Evolutionary conservation across 2,797 vertebrate species (phyloP).

Genomic region (Oryzias dopingdopingensis): DNA sequence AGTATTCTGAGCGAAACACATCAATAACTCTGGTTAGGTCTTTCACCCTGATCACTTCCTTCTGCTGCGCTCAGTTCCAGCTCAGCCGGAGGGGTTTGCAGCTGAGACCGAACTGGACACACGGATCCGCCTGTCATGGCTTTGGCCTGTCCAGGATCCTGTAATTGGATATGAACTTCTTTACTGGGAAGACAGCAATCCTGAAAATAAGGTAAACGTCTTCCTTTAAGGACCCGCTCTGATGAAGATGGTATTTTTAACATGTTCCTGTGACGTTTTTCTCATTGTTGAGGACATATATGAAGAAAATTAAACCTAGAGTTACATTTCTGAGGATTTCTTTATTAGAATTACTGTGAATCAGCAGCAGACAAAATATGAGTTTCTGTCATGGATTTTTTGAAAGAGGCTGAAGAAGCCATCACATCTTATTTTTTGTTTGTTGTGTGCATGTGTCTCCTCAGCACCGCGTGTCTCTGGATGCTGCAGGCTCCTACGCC

Average conservation of each 20-base stretch:
- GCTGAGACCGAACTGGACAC: constrained; percentile 93
- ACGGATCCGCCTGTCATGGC: constrained; percentile 89
- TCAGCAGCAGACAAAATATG: no score
- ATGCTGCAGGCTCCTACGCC: constrained; percentile 84
- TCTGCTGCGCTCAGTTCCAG: constrained; percentile 80
- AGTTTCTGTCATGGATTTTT: no score
- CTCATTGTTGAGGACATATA: no score
- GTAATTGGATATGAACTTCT: constrained; percentile 87
- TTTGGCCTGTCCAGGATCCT: constrained; percentile 87
- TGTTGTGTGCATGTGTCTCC: constrained; percentile 27
- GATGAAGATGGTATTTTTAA: background rate
- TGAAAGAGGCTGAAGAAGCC: no score
- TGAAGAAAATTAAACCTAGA: no score
- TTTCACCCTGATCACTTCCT: background rate
- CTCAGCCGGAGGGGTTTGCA: constrained; percentile 88
- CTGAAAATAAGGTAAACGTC: constrained; percentile 81
- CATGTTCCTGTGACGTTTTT: no score
- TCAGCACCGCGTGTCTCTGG: constrained; percentile 85
- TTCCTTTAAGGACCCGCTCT: background rate
- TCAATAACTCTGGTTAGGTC: no score
- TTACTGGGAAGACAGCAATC: constrained; percentile 86
- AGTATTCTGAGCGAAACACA: no score
- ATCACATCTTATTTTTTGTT: no score
- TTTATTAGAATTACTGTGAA: no score
- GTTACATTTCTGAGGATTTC: no score